phyloP scores from a whole-genome alignment of 2,797 vertebrate species.

The Chrosomus eos region DNA sequence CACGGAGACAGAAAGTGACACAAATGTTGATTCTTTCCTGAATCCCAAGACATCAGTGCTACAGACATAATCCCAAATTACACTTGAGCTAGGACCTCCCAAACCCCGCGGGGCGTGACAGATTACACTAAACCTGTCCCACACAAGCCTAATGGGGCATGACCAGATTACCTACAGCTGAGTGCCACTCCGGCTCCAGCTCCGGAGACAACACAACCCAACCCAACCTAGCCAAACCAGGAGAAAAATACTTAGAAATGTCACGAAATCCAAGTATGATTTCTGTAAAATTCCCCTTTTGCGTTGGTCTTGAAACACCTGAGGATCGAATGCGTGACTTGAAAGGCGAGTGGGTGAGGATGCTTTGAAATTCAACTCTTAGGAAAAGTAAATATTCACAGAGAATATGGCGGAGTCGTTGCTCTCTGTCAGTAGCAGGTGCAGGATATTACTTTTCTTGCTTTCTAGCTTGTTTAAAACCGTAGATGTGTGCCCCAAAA shows the following conservation, averaged over 20 bases:
- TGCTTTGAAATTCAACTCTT: conserved; percentile 1
- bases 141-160: conserved; percentile 66
- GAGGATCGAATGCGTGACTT: background rate
- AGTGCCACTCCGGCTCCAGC: conserved; percentile 45
- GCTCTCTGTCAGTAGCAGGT: conserved; percentile 22
- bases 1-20: conserved; percentile 59
- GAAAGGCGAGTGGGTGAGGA: conserved; percentile 3
- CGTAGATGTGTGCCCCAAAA: conserved; percentile 51
- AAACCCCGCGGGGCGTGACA: conserved; percentile 67
- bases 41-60: conserved; percentile 67
- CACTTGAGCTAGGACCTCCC: conserved; percentile 66
- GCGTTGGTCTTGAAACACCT: conserved; percentile 5
- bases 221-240: conserved; percentile 6
- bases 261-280: background rate
- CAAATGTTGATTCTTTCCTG: conserved; percentile 65
- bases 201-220: conserved; percentile 37
- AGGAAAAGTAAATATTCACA: conserved; percentile 22
- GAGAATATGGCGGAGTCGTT: background rate
- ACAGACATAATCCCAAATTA: conserved; percentile 76
- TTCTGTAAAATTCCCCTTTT: background rate
- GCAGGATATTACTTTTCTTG: conserved; percentile 11
- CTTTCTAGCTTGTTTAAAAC: conserved; percentile 48
- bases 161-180: conserved; percentile 68
- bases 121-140: conserved; percentile 71
- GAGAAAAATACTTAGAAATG: background rate